Conservation (phyloP, 2,888 invertebrate genomes). For the Ophioninae sp. region DNA sequence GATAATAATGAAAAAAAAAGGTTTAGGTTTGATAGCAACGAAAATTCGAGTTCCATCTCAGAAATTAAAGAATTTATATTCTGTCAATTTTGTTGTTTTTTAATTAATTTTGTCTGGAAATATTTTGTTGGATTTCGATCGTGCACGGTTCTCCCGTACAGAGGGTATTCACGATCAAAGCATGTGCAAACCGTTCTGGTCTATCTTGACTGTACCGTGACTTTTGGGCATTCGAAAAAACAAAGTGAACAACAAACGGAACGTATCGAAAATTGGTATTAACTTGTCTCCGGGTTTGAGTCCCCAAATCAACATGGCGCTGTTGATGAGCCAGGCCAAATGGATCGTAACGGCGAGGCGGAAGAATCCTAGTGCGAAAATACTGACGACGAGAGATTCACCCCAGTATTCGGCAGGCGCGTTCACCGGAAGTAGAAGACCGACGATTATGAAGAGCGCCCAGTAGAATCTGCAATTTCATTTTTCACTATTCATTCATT, state of each 20-base stretch:
- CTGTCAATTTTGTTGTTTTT: conserved; percentile 35
- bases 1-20: no score
- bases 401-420: conserved; percentile 91
- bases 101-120: no score
- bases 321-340: conserved; percentile 88
- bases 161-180: conserved; percentile 58
- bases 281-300: conserved; percentile 87
- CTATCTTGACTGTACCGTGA: conserved; percentile 75
- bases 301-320: conserved; percentile 88
- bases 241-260: conserved; percentile 69
- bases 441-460: conserved; percentile 85
- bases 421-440: conserved; percentile 88
- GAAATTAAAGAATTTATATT: no score
- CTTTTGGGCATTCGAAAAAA: conserved; percentile 75
- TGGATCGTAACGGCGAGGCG: conserved; percentile 86
- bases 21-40: no score
- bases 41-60: no score
- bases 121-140: no score
- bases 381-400: conserved; percentile 85
- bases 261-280: conserved; percentile 80
- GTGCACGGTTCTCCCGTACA: neutral
- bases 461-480: conserved; percentile 85
- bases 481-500: neutral
- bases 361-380: conserved; percentile 87
- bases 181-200: conserved; percentile 69